These are phyloP conservation scores for Macropodus opercularis DNA, from an alignment of 2,797 vertebrate genomes.

Conservation along the genomic window DNA sequence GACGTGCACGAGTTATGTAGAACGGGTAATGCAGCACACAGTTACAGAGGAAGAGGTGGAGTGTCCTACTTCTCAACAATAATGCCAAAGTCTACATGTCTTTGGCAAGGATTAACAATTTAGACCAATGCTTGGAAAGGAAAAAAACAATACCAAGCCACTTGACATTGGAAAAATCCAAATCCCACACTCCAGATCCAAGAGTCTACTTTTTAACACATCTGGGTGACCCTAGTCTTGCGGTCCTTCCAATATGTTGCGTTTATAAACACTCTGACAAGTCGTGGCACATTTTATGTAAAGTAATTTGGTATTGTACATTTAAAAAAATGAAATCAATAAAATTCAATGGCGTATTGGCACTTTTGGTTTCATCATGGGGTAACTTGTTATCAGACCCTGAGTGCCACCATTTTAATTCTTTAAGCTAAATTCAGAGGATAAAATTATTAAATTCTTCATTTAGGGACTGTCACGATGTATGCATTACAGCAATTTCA, in stretches of 20 bases:
- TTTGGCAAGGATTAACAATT: not conserved
- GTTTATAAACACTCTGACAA: not conserved
- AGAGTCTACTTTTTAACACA: slow-evolving; percentile 18
- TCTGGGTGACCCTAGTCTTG: slow-evolving; percentile 3
- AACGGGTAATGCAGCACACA: slow-evolving; percentile 13
- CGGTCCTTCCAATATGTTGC: not conserved
- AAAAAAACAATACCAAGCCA: not conserved
- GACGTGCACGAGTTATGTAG: slow-evolving; percentile 37
- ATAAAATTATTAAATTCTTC: too few relatives aligned
- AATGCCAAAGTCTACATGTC: not conserved
- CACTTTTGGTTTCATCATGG: too few relatives aligned
- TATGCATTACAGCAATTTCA: too few relatives aligned
- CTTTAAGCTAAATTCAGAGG: too few relatives aligned
- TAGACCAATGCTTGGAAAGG: not conserved
- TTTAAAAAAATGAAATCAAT: not conserved
- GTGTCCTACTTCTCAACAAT: not conserved
- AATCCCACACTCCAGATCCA: not conserved
- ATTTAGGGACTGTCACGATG: too few relatives aligned
- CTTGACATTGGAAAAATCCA: too few relatives aligned
- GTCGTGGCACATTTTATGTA: not conserved
- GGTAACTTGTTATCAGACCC: too few relatives aligned
- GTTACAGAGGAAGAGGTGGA: not conserved
- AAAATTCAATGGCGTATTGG: not conserved
- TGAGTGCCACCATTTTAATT: too few relatives aligned
- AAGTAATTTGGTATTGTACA: not conserved